phyloP scores from a whole-genome alignment of 2,888 invertebrate species.

The Epinotia brunnichana region DNA sequence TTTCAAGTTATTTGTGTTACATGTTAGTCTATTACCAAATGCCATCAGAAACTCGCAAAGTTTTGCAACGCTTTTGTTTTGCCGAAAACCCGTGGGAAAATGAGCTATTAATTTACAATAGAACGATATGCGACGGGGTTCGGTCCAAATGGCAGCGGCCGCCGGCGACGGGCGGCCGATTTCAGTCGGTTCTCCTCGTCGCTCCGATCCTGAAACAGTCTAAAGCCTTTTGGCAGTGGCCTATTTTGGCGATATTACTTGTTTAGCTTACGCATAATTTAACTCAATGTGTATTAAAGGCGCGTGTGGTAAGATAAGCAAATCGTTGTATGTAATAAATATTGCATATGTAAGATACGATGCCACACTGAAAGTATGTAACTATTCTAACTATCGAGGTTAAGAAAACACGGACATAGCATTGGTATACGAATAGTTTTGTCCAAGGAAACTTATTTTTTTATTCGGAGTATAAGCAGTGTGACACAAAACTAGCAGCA shows the following conservation, averaged over 20 bases:
- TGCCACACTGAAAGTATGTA: too few species aligned
- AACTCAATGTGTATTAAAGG: neutral
- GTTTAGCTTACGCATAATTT: neutral
- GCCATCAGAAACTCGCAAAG: neutral
- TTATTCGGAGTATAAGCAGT: too few species aligned
- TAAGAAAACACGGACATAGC: too few species aligned
- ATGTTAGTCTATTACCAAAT: neutral
- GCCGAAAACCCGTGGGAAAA: neutral
- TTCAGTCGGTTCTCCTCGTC: neutral
- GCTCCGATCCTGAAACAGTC: neutral
- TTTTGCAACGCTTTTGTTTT: neutral
- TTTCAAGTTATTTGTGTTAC: neutral
- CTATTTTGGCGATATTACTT: neutral
- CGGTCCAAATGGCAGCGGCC: slow-evolving; percentile 1
- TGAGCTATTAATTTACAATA: neutral
- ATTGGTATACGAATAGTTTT: too few species aligned
- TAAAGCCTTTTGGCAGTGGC: neutral
- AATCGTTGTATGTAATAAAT: neutral
- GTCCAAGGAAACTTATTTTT: too few species aligned
- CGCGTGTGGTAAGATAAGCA: neutral
- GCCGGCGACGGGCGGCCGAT: neutral
- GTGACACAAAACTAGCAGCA: too few species aligned
- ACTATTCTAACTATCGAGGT: too few species aligned
- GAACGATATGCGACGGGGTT: neutral
- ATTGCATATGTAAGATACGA: neutral